Evolutionary conservation across 2,797 vertebrate species (phyloP).

Genomic region (Setipinna tenuifilis): DNA sequence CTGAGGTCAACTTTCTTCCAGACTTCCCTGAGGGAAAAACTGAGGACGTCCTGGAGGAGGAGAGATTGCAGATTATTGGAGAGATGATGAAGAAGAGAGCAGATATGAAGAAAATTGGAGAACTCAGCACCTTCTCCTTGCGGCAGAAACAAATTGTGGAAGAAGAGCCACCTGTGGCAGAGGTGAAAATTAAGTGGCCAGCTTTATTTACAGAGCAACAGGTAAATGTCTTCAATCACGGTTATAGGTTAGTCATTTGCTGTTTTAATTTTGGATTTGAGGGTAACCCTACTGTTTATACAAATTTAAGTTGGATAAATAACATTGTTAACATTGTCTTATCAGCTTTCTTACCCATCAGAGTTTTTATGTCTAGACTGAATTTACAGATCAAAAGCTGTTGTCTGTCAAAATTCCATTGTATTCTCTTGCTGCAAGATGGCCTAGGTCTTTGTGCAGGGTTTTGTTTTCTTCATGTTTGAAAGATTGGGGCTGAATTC

Average conservation of each 20-base stretch:
- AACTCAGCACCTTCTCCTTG: constrained; percentile 42
- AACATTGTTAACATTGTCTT: constrained; percentile 26
- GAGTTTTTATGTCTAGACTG: constrained; percentile 12
- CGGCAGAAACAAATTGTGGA: constrained; percentile 38
- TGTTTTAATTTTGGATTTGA: not conserved
- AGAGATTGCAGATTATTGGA: constrained; percentile 30
- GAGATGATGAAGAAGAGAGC: constrained; percentile 47
- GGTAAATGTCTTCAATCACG: constrained; percentile 28
- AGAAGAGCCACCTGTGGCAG: constrained; percentile 39
- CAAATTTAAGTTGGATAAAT: constrained; percentile 4
- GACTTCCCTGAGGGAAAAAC: constrained; percentile 43
- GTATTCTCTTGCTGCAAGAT: not conserved
- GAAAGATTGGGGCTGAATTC: not conserved
- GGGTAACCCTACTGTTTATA: not conserved
- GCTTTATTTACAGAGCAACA: constrained; percentile 41
- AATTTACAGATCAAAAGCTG: not conserved
- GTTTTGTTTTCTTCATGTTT: not conserved
- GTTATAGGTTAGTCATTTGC: not conserved
- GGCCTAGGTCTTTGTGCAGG: not conserved
- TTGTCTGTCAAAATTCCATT: too few species aligned
- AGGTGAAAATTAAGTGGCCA: constrained; percentile 42
- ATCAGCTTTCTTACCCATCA: constrained; percentile 5
- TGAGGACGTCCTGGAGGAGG: constrained; percentile 37
- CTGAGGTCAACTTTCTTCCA: constrained; percentile 44
- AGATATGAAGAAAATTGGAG: constrained; percentile 42